Evolutionary conservation across 2,113 vertebrate species (phyloP).

Genomic region (Ageneiosus marmoratus): DNA sequence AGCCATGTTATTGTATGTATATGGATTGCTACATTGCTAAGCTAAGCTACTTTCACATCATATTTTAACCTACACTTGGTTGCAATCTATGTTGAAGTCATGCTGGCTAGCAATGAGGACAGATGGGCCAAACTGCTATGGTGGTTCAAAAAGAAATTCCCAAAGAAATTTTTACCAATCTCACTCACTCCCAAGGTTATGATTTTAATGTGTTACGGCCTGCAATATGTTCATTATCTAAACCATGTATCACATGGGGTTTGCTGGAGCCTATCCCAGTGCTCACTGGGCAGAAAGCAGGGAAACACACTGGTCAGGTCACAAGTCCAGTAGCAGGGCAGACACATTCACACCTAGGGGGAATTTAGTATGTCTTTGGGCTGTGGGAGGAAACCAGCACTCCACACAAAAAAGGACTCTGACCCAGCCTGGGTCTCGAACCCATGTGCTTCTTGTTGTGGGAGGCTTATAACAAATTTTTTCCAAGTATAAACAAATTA

Average conservation of each 20-base stretch:
- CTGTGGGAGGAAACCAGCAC: too few species aligned
- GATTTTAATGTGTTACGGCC: background rate
- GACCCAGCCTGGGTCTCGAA: too few species aligned
- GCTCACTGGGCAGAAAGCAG: too few species aligned
- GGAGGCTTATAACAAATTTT: background rate
- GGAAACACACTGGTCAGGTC: too few species aligned
- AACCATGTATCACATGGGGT: too few species aligned
- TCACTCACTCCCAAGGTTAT: background rate
- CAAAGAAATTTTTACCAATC: background rate
- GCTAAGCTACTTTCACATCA: background rate
- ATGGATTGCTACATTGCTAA: background rate
- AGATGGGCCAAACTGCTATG: background rate
- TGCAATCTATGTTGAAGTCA: background rate
- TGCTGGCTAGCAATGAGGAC: background rate
- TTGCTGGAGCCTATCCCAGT: too few species aligned
- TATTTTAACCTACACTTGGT: background rate
- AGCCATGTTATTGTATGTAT: background rate
- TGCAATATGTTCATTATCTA: background rate
- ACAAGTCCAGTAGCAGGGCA: too few species aligned
- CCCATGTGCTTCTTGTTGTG: too few species aligned
- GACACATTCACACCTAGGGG: too few species aligned
- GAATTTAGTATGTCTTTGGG: too few species aligned
- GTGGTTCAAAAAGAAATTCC: background rate
- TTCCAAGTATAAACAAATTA: background rate
- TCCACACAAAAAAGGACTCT: too few species aligned